Conservation (phyloP, 2,797 vertebrate species). For the Podargus strigoides region DNA sequence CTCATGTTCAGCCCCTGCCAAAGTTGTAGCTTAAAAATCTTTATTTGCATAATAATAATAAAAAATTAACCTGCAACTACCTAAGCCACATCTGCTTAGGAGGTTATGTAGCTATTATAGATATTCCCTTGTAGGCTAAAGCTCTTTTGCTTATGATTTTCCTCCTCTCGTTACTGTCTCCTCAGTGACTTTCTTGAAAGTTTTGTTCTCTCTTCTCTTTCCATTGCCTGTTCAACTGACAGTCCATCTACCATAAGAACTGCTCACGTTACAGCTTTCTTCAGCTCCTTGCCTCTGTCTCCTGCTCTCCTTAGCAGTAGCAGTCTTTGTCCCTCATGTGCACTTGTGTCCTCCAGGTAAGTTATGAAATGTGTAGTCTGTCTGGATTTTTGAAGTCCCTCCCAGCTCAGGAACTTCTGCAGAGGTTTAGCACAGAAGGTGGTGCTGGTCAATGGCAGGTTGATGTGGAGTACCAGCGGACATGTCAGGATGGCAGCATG, state of each 20-base stretch:
- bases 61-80: background rate
- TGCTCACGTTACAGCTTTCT: background rate
- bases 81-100: background rate
- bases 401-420: background rate
- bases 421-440: background rate
- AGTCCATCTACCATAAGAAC: background rate
- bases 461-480: fast-evolving
- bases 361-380: background rate
- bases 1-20: background rate
- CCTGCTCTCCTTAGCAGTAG: background rate
- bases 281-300: background rate
- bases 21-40: background rate
- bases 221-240: background rate
- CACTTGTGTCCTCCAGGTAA: background rate
- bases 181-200: background rate
- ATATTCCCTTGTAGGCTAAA: background rate
- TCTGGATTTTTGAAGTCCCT: background rate
- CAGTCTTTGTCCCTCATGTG: background rate
- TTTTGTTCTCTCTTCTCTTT: background rate
- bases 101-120: background rate
- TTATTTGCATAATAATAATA: background rate
- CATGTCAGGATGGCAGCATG: fast-evolving
- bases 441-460: background rate
- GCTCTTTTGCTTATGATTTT: background rate
- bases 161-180: background rate